Conservation (phyloP, 2,888 invertebrate species). For the Isotomurus palustris region DNA sequence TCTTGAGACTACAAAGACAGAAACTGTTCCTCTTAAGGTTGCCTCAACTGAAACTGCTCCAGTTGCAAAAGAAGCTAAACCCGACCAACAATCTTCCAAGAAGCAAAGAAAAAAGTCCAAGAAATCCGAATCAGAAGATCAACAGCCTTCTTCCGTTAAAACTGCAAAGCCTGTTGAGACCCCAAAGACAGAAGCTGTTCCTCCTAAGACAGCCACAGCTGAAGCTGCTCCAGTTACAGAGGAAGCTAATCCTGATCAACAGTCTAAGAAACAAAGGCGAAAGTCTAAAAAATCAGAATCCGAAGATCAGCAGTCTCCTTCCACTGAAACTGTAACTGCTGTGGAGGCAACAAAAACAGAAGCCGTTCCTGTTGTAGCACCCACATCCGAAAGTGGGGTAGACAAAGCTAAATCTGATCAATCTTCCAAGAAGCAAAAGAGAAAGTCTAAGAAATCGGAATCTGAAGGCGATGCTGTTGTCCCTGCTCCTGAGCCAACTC, state of each 20-base stretch:
- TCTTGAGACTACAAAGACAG: background rate
- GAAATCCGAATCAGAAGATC: background rate
- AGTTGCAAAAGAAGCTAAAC: too few species aligned
- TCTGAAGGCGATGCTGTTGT: slow-evolving; percentile 19
- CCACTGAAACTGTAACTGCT: background rate
- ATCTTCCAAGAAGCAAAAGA: slow-evolving; percentile 4
- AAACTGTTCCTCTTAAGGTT: background rate
- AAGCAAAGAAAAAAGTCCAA: too few species aligned
- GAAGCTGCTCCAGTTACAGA: background rate
- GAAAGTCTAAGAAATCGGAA: slow-evolving; percentile 16
- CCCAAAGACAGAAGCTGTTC: background rate
- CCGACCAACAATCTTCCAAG: too few species aligned
- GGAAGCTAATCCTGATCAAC: background rate
- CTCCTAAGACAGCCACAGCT: background rate
- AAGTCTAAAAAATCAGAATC: background rate
- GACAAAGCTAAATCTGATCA: slow-evolving; percentile 1
- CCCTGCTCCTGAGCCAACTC: too few species aligned
- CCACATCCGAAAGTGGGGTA: background rate
- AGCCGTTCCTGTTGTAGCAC: background rate
- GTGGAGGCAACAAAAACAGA: background rate
- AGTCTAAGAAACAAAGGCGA: background rate
- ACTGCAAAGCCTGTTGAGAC: background rate
- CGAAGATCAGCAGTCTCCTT: background rate
- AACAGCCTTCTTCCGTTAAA: background rate
- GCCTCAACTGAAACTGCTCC: too few species aligned